Percentiles rank a stretch among this genome's conserved stretches.
Conservation (phyloP, 1,140 invertebrate genomes). For the Macrobrachium rosenbergii region DNA sequence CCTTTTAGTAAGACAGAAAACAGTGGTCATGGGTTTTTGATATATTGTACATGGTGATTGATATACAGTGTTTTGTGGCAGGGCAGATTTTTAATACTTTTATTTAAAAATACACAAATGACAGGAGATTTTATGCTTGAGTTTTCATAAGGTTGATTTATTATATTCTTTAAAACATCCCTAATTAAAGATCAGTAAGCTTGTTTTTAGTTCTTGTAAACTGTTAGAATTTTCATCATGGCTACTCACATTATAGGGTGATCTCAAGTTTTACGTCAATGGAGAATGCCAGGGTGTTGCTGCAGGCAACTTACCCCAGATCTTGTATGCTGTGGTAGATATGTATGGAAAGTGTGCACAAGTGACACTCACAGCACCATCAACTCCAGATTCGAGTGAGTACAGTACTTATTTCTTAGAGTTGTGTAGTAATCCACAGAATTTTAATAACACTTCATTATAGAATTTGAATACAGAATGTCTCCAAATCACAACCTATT, state of each 20-base stretch:
- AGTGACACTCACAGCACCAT: slow-evolving; percentile 74
- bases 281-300: slow-evolving; percentile 89
- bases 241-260: slow-evolving; percentile 74
- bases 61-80: too few species aligned
- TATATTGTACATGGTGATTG: too few species aligned
- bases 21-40: too few species aligned
- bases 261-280: slow-evolving; percentile 91
- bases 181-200: too few species aligned
- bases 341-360: slow-evolving; percentile 94
- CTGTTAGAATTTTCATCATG: not conserved
- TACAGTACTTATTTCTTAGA: not conserved
- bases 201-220: not conserved
- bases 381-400: slow-evolving; percentile 59
- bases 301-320: slow-evolving; percentile 80
- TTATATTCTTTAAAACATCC: too few species aligned
- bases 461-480: too few species aligned
- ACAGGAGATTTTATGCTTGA: too few species aligned
- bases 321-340: slow-evolving; percentile 89
- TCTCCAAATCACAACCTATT: too few species aligned
- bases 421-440: not conserved
- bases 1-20: too few species aligned
- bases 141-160: too few species aligned
- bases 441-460: not conserved
- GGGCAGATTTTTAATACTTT: too few species aligned
- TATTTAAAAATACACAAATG: too few species aligned